Evolutionary conservation across 2,113 vertebrate species (phyloP).

Genomic region (Talpa occidentalis): DNA sequence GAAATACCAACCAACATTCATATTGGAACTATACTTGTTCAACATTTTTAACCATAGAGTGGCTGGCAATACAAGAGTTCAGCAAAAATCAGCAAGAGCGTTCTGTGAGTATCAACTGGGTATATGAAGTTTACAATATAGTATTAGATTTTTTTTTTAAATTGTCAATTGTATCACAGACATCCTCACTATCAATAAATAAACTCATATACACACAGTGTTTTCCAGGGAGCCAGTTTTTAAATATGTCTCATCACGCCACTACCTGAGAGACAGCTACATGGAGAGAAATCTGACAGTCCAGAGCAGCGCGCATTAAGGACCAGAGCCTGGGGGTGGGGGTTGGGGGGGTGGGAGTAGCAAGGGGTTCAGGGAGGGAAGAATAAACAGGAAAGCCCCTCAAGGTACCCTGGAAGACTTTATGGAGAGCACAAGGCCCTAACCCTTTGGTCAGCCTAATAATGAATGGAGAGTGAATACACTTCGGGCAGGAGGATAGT

Average conservation of each 20-base stretch:
- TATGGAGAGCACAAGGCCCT: neutral
- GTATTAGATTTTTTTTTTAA: neutral
- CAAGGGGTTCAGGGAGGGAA: neutral
- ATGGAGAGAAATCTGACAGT: neutral
- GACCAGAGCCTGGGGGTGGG: neutral
- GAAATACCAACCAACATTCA: neutral
- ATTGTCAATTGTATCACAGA: neutral
- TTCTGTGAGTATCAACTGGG: neutral
- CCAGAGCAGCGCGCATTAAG: neutral
- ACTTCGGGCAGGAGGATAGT: neutral
- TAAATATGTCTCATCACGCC: neutral
- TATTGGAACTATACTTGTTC: neutral
- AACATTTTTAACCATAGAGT: neutral
- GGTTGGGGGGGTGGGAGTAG: neutral
- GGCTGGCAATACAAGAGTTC: neutral
- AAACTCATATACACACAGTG: neutral
- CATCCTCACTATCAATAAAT: neutral
- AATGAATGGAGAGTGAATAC: neutral
- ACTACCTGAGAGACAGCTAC: neutral
- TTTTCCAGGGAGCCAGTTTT: neutral
- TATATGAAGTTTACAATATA: neutral
- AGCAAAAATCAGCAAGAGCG: neutral
- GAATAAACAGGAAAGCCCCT: neutral
- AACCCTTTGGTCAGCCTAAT: neutral
- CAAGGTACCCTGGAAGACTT: neutral